phyloP scores from a whole-genome alignment of 1,140 invertebrate genomes.

The Tribolium madens region DNA sequence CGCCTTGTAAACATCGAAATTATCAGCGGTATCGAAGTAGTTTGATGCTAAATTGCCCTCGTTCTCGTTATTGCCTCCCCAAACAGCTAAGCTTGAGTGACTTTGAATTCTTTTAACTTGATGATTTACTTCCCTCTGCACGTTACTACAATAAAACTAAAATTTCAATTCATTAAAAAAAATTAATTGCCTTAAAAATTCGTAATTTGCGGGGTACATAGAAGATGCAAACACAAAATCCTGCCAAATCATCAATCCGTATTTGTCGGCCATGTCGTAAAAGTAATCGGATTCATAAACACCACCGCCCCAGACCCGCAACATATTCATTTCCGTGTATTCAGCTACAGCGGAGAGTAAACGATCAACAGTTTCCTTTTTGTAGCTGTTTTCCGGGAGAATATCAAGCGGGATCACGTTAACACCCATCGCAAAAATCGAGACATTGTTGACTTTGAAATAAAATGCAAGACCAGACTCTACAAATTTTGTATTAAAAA shows the following conservation, averaged over 20 bases:
- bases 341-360: slow-evolving; percentile 78
- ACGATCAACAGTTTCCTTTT: slow-evolving; percentile 62
- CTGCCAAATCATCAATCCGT: slow-evolving; percentile 91
- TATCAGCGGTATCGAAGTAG: slow-evolving; percentile 67
- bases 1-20: slow-evolving; percentile 70
- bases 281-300: slow-evolving; percentile 94
- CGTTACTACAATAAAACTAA: slow-evolving; percentile 61
- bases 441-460: slow-evolving; percentile 87
- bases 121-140: slow-evolving; percentile 83
- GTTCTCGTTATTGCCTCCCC: slow-evolving; percentile 98
- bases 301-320: slow-evolving; percentile 98
- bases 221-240: slow-evolving; percentile 98
- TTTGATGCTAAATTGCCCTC: slow-evolving; percentile 88
- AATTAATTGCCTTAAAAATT: slow-evolving; percentile 41
- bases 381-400: slow-evolving; percentile 81
- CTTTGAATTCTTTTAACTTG: slow-evolving; percentile 88
- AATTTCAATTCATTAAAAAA: background rate
- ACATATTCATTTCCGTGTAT: slow-evolving; percentile 91
- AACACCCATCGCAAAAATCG: slow-evolving; percentile 95
- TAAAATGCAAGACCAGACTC: slow-evolving; percentile 84
- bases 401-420: slow-evolving; percentile 95
- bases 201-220: slow-evolving; percentile 86
- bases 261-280: slow-evolving; percentile 86
- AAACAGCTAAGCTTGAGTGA: slow-evolving; percentile 90
- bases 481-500: slow-evolving; percentile 36